These are phyloP conservation scores for Otus sunia DNA, from an alignment of 2,113 vertebrate genomes.

Conservation along the genomic window DNA sequence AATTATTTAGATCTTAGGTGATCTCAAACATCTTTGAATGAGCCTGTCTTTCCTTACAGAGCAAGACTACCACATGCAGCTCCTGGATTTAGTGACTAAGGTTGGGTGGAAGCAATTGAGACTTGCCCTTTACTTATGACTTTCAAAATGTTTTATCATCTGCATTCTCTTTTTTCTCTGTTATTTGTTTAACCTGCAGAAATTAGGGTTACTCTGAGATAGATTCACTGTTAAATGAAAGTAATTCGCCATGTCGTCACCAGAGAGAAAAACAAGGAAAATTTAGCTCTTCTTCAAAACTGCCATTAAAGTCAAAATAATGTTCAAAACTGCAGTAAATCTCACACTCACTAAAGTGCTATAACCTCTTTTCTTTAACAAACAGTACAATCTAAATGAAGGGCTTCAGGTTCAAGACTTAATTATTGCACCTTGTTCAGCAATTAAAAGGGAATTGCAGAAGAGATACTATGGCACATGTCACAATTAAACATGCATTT, in stretches of 20 bases:
- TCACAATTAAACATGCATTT: slow-evolving; percentile 33
- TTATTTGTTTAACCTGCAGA: not conserved
- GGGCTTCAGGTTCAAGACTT: slow-evolving; percentile 6
- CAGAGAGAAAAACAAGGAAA: not conserved
- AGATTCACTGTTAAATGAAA: not conserved
- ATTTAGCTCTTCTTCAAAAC: not conserved
- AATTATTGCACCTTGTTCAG: slow-evolving; percentile 38
- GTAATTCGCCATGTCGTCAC: not conserved
- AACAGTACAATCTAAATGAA: slow-evolving; percentile 21
- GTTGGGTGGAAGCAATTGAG: not conserved
- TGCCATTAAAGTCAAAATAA: not conserved
- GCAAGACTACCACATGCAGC: not conserved
- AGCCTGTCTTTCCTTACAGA: not conserved
- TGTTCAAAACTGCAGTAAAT: not conserved
- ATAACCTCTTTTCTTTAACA: not conserved
- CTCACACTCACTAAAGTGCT: not conserved
- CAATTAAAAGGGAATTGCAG: slow-evolving; percentile 19
- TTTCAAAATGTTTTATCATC: not conserved
- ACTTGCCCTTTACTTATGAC: not conserved
- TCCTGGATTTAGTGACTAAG: not conserved
- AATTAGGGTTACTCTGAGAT: not conserved
- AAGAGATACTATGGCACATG: not conserved
- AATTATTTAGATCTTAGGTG: not conserved
- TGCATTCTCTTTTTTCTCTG: not conserved
- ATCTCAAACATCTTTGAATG: not conserved